A percentile compares a stretch with the other conserved stretches of the same genome.
Conservation (phyloP, 2,113 vertebrate species). For the Tragelaphus scriptus region DNA sequence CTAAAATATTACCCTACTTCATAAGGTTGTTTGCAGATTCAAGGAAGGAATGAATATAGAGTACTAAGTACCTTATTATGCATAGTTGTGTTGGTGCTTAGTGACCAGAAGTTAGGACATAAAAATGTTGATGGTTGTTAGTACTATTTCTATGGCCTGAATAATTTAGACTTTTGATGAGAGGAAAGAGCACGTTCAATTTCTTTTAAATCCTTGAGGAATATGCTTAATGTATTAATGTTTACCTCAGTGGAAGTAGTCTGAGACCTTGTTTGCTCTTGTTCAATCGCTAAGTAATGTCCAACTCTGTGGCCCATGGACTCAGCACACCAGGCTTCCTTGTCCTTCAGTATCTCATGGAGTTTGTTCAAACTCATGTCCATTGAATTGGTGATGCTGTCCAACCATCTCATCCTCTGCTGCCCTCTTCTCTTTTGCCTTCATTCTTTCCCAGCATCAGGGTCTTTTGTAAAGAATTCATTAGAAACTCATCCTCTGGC, state of each 20-base stretch:
- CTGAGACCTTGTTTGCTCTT: neutral
- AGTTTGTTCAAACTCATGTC: neutral
- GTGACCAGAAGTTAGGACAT: neutral
- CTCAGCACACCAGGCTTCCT: neutral
- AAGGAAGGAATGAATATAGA: neutral
- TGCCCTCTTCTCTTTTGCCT: neutral
- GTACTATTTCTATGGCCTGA: neutral
- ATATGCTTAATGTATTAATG: neutral
- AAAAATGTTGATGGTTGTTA: neutral
- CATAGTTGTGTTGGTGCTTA: neutral
- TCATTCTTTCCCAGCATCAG: neutral
- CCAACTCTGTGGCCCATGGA: neutral
- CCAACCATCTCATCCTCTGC: neutral
- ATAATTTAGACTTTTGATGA: neutral
- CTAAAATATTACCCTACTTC: neutral
- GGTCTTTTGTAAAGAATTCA: neutral
- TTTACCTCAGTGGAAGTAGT: neutral
- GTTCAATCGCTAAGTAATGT: neutral
- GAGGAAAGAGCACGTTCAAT: neutral
- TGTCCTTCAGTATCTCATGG: neutral
- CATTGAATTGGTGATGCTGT: neutral
- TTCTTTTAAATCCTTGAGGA: neutral
- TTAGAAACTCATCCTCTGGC: neutral
- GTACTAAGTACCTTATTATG: neutral
- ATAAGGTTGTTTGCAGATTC: neutral